Conservation (phyloP, 1,140 invertebrate genomes). For the Trissolcus basalis region DNA sequence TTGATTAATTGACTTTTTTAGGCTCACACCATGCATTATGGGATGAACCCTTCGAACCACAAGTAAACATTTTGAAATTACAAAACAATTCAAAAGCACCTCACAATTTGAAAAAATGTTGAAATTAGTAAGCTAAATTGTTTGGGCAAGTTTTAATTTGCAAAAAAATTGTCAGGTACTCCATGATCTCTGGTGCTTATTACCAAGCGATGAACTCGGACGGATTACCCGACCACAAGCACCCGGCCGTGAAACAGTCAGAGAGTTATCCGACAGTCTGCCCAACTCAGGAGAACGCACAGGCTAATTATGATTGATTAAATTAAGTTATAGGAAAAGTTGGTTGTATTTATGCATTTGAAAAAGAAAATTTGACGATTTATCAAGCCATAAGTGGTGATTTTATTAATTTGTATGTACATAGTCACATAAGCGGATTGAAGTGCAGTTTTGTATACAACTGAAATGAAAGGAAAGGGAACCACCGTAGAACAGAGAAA, state of each 20-base stretch:
- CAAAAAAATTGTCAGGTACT: constrained; percentile 9
- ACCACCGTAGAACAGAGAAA: no score
- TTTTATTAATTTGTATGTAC: constrained; percentile 53
- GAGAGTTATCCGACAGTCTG: no score
- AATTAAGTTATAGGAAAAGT: not conserved
- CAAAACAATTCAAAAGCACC: no score
- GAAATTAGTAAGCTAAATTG: no score
- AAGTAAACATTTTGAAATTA: constrained; percentile 20
- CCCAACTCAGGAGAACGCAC: not conserved
- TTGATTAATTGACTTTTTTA: constrained; percentile 21
- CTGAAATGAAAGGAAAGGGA: no score
- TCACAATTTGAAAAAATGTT: no score
- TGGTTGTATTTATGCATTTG: constrained; percentile 18
- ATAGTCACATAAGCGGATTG: constrained; percentile 45
- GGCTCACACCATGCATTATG: constrained; percentile 18
- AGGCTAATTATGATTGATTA: not conserved
- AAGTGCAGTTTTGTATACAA: constrained; percentile 35
- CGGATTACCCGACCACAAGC: not conserved
- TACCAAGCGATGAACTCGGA: constrained; percentile 4
- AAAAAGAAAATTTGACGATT: constrained; percentile 8
- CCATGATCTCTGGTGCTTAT: constrained; percentile 12
- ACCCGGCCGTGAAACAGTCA: no score
- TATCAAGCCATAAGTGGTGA: constrained; percentile 48
- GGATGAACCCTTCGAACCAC: constrained; percentile 17
- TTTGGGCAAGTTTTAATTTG: no score